These are phyloP conservation scores for Chauna torquata DNA, from an alignment of 2,113 vertebrate genomes.

Conservation along the genomic window DNA sequence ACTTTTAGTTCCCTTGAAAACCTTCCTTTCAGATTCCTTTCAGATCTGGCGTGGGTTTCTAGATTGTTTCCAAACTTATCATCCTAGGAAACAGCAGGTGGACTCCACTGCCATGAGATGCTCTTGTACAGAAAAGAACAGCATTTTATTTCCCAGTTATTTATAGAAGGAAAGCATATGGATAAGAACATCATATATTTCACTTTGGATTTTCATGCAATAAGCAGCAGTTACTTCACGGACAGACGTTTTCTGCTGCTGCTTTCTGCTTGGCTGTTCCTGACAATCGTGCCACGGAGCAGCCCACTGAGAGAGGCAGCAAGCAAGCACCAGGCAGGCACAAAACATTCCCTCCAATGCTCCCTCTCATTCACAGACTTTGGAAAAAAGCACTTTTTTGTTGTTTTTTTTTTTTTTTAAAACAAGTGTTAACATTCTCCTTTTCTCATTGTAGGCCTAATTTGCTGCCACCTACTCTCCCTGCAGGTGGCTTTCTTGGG, in stretches of 20 bases:
- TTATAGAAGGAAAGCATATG: background rate
- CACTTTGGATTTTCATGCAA: background rate
- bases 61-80: background rate
- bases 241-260: background rate
- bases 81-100: background rate
- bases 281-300: background rate
- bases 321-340: background rate
- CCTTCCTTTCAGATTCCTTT: background rate
- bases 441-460: background rate
- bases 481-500: background rate
- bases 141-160: background rate
- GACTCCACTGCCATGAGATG: background rate
- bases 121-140: background rate
- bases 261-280: rapidly evolving
- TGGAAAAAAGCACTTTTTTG: background rate
- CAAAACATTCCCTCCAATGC: too few species aligned
- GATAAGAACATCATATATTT: background rate
- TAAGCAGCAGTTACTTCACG: background rate
- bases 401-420: too few species aligned
- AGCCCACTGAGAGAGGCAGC: background rate
- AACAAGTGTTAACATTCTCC: background rate
- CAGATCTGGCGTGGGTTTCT: background rate
- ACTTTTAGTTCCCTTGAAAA: background rate
- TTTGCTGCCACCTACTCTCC: background rate
- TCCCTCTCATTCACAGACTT: rapidly evolving